Conservation (phyloP, 2,797 vertebrate genomes). For the Acanthiza pusilla region DNA sequence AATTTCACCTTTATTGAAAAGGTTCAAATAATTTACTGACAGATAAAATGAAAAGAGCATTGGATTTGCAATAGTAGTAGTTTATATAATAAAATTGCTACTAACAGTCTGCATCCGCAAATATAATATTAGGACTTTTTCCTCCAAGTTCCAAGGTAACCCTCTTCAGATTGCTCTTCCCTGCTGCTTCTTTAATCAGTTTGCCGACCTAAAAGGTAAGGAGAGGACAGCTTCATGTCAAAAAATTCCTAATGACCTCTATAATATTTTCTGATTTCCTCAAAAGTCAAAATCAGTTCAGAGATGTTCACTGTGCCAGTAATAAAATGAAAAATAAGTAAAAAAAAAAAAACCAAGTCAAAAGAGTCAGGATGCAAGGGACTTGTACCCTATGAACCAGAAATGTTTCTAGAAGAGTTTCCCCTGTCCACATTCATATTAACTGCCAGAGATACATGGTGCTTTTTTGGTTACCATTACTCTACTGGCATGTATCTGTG, state of each 20-base stretch:
- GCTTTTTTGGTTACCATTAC: fast-evolving
- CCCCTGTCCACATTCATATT: neutral
- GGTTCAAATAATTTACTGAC: neutral
- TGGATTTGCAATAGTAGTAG: neutral
- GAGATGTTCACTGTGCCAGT: neutral
- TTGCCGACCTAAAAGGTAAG: conserved; percentile 81
- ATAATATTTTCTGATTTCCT: neutral
- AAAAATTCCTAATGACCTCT: neutral
- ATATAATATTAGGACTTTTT: conserved; percentile 88
- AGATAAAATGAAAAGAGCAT: neutral
- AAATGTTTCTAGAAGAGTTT: neutral
- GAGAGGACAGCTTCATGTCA: neutral
- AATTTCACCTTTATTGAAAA: neutral
- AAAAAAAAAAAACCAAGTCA: too few relatives aligned
- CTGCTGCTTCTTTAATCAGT: conserved; percentile 85
- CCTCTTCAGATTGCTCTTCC: conserved; percentile 87
- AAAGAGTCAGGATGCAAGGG: neutral
- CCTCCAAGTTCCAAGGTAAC: conserved; percentile 88
- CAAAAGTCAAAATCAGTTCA: neutral
- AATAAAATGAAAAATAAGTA: neutral
- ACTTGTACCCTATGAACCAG: neutral
- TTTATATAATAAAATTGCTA: conserved; percentile 18
- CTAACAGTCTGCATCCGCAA: conserved; percentile 88
- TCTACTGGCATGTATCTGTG: neutral
- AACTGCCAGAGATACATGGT: neutral